Evolutionary conservation across 2,797 vertebrate genomes (phyloP), one percentile per base, ranked within the genome.

Genomic region (Phylloscopus collybita): DNA sequence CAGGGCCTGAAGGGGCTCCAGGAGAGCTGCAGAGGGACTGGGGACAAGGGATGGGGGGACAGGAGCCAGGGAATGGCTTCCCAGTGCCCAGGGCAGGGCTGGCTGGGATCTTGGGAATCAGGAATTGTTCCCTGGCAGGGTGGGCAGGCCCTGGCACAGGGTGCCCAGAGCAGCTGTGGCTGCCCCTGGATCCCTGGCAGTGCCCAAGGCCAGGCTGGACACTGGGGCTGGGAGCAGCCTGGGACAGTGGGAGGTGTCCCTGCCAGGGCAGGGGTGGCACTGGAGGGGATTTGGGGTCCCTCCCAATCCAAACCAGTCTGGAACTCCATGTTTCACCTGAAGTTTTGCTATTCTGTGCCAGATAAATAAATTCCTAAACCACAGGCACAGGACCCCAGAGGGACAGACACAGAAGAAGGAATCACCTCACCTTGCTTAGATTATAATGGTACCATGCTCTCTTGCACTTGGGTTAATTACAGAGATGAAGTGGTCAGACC

Each of bases 271-370:
- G n/a, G 51, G 65, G 4, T 21, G 65, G 10, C 1, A 38, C 8
- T 29, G 49, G 40, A 0, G 11, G 56, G 3, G 13, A 2, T 71
- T 5, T 50, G 0, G 0, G 10, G 13, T 38, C n/a, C 2, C 7
- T 65, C 26, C 26, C 29, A 1, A 4, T 9, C 40, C 69, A 67
- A 13, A 2, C 4, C 53, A 30, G 1, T 9, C 2, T 54, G 30
- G 19, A 11, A 40, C 42, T 54, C 49, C 49, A 27, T 3, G 11
- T 59, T 51, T n/a, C 38, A 57, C 57, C 51, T 12, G 23, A 18
- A 29, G 36, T 3, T 42, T 30, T 40, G 57, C 8, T n/a, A 0
- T 25, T 83, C 34, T 27, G 73, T 67, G n/a, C 17, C 13, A 10
- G 54, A 26, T 26, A 9, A 64, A 34, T 34, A 64, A 64, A 29